These are phyloP conservation scores for Drosophila mayri DNA, from an alignment of 1,140 invertebrate species.

Conservation along the genomic window DNA sequence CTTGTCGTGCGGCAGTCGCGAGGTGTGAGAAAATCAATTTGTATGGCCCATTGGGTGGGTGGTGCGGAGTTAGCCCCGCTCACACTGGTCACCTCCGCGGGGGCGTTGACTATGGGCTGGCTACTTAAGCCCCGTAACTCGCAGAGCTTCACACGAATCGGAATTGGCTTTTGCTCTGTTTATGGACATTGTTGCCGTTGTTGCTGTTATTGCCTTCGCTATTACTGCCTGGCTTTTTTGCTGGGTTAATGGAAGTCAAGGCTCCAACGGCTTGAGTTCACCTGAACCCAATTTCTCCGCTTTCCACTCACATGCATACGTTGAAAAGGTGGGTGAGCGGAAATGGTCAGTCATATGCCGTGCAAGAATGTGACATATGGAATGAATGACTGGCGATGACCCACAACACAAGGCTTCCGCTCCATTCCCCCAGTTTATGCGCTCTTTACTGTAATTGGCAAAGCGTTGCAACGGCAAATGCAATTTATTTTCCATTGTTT, in stretches of 20 bases:
- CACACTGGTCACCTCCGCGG: slow-evolving; percentile 31
- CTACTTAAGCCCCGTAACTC: slow-evolving; percentile 51
- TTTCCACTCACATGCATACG: slow-evolving; percentile 24
- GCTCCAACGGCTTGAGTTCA: slow-evolving; percentile 30
- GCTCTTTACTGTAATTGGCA: slow-evolving; percentile 58
- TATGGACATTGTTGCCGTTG: slow-evolving; percentile 51
- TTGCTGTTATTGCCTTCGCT: slow-evolving; percentile 13
- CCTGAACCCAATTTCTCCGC: slow-evolving; percentile 46
- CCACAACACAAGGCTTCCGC: slow-evolving; percentile 18
- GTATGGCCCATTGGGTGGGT: slow-evolving; percentile 36
- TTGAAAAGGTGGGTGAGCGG: slow-evolving; percentile 23
- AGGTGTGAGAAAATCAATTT: slow-evolving; percentile 78
- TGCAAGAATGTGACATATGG: slow-evolving; percentile 60
- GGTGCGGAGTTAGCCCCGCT: slow-evolving; percentile 29
- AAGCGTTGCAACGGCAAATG: slow-evolving; percentile 34
- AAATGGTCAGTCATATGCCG: slow-evolving; percentile 61
- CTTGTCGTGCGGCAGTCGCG: neutral
- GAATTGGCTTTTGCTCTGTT: slow-evolving; percentile 59
- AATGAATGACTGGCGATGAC: slow-evolving; percentile 54
- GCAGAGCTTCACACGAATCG: slow-evolving; percentile 56
- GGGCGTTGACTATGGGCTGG: slow-evolving; percentile 33
- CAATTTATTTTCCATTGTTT: slow-evolving; percentile 41
- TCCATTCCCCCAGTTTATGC: slow-evolving; percentile 40
- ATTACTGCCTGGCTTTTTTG: slow-evolving; percentile 23
- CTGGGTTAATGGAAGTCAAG: slow-evolving; percentile 56